These are phyloP conservation scores for Cerastis leucographa DNA, from an alignment of 2,888 invertebrate genomes.

Conservation along the genomic window DNA sequence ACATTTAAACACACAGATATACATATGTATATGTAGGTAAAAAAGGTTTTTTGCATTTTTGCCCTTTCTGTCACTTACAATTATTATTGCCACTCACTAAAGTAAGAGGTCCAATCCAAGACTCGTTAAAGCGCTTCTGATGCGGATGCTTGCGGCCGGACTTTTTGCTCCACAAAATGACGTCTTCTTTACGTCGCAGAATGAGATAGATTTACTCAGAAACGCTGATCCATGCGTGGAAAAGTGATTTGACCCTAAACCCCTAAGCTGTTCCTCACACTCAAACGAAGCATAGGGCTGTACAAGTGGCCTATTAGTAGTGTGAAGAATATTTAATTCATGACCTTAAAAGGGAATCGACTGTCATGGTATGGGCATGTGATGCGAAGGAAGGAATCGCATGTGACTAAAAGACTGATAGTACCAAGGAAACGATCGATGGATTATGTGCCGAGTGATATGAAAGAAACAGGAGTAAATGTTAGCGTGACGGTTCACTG, in stretches of 20 bases:
- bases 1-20: neutral
- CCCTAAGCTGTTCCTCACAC: neutral
- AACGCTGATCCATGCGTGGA: neutral
- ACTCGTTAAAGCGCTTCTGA: neutral
- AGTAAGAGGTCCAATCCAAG: neutral
- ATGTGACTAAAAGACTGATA: no score
- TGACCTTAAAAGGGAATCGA: neutral
- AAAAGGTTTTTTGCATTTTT: neutral
- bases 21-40: no score
- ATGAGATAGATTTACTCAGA: neutral
- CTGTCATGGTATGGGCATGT: no score
- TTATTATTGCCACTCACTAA: neutral
- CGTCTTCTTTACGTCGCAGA: neutral
- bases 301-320: neutral
- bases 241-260: neutral
- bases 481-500: no score
- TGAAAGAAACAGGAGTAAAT: no score
- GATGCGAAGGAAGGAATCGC: no score
- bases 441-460: no score
- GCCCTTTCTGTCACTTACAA: neutral
- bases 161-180: neutral
- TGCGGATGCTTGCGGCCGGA: neutral
- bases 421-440: no score
- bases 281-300: neutral
- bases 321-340: neutral